Conservation (phyloP, 2,888 invertebrate genomes). For the Melinaea marsaeus region DNA sequence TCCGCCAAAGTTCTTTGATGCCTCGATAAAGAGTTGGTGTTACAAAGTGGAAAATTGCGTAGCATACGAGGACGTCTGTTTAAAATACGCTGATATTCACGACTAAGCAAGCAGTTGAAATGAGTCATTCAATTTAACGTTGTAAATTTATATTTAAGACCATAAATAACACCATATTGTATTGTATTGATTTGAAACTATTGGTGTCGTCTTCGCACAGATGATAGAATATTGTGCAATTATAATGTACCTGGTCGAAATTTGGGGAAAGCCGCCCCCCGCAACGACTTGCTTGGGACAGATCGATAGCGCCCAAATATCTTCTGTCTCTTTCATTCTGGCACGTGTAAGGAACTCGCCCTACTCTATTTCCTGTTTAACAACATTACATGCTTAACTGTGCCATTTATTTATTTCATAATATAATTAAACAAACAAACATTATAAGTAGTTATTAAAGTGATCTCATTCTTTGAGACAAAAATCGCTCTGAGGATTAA, state of each 20-base stretch:
- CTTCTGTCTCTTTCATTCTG: conserved; percentile 32
- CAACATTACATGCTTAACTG: conserved; percentile 21
- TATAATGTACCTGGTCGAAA: conserved; percentile 32
- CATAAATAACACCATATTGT: too few relatives aligned
- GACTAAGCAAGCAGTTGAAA: not conserved
- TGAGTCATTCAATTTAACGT: not conserved
- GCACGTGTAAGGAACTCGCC: conserved; percentile 22
- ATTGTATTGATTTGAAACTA: conserved; percentile 2
- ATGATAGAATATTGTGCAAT: conserved; percentile 22
- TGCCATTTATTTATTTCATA: conserved; percentile 11
- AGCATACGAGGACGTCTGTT: too few relatives aligned
- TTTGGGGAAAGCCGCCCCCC: conserved; percentile 30
- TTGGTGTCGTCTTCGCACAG: not conserved
- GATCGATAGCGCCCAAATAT: conserved; percentile 38
- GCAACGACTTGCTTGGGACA: conserved; percentile 21
- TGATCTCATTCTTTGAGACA: too few relatives aligned
- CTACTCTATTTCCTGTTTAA: conserved; percentile 27
- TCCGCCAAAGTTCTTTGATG: conserved; percentile 24
- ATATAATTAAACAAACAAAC: not conserved
- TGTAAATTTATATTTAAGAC: not conserved
- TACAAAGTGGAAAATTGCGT: too few relatives aligned
- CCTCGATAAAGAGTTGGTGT: not conserved
- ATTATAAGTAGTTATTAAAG: not conserved
- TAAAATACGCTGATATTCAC: not conserved
- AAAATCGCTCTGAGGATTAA: too few relatives aligned